Evolutionary conservation across 2,113 vertebrate genomes (phyloP).

Genomic region (Pelecanus crispus): DNA sequence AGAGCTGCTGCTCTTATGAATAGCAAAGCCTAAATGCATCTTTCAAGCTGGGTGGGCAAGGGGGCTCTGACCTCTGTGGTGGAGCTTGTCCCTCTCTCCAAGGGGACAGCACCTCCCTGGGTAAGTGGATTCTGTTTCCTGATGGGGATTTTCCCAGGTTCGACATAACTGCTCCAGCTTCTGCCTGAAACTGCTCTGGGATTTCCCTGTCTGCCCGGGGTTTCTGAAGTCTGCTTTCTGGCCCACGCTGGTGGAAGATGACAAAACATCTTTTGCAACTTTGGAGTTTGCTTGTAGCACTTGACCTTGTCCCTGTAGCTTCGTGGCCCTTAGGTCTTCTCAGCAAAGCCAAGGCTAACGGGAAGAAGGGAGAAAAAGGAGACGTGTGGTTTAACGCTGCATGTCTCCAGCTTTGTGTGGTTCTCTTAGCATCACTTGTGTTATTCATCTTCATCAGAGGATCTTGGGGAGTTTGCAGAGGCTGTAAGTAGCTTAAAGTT

Average conservation of each 20-base stretch:
- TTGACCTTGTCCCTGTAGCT: neutral
- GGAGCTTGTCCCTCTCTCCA: neutral
- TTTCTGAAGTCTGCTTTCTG: neutral
- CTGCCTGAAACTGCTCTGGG: neutral
- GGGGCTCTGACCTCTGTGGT: neutral
- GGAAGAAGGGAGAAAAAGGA: neutral
- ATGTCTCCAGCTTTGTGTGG: neutral
- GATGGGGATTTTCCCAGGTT: neutral
- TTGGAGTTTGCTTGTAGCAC: neutral
- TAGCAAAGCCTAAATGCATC: neutral
- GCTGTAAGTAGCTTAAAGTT: conserved; percentile 58
- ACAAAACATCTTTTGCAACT: neutral
- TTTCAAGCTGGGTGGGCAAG: neutral
- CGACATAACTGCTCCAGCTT: neutral
- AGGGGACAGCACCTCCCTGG: neutral
- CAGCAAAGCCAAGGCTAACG: neutral
- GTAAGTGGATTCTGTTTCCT: neutral
- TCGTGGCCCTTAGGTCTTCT: neutral
- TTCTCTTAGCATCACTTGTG: neutral
- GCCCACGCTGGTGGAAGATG: neutral
- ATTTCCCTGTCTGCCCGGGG: neutral
- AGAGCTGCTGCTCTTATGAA: neutral
- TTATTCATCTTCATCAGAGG: conserved; percentile 34
- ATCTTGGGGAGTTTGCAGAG: conserved; percentile 20
- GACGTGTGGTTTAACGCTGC: neutral